These are phyloP conservation scores for Actinia tenebrosa DNA, from an alignment of 64 coral and sea anemone species.

Conservation along the genomic window DNA sequence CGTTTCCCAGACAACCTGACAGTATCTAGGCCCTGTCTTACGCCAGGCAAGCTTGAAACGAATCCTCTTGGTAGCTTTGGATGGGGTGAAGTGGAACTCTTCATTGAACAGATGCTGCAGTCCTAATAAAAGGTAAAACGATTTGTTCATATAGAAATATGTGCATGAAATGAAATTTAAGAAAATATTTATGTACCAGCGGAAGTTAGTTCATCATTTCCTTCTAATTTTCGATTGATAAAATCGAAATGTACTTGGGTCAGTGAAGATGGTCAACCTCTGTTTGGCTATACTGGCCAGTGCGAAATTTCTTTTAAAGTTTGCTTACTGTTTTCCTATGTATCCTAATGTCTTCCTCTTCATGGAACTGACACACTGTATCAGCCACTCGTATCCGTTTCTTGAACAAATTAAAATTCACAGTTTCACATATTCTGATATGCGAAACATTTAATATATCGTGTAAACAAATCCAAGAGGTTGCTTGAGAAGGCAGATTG, in stretches of 20 bases:
- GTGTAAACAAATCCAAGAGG: no score
- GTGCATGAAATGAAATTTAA: not conserved
- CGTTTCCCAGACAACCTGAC: no score
- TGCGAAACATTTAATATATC: not conserved
- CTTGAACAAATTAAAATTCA: conserved; percentile 1
- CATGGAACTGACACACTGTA: not conserved
- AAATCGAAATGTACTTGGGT: not conserved
- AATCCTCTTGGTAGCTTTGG: no score
- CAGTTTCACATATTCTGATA: conserved; percentile 22
- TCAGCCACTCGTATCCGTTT: not conserved
- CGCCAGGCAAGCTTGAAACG: no score
- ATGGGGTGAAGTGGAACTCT: no score
- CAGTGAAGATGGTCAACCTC: not conserved
- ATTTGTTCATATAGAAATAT: not conserved
- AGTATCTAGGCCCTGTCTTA: no score
- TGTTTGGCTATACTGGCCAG: not conserved
- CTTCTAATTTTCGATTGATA: conserved; percentile 13
- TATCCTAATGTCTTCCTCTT: not conserved
- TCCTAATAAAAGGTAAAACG: no score
- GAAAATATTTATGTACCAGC: not conserved
- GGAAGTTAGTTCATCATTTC: conserved; percentile 28
- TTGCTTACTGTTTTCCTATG: conserved; percentile 14
- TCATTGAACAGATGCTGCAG: no score
- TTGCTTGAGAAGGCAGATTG: no score
- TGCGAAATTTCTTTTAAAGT: conserved; percentile 9